Evolutionary conservation across 2,888 invertebrate species (phyloP).

Genomic region (Dendrolimus pini): DNA sequence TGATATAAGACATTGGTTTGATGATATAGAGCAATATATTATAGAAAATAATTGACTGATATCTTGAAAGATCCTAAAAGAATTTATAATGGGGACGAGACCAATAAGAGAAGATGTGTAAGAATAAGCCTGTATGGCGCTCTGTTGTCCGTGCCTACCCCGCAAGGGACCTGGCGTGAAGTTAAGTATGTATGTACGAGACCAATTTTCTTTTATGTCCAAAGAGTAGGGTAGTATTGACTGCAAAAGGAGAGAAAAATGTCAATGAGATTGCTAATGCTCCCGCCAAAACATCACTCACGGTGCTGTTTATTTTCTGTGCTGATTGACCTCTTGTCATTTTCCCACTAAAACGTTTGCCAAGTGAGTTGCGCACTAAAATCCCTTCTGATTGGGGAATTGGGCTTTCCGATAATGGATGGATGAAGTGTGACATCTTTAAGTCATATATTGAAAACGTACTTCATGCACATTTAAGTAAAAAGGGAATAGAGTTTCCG

Average conservation of each 20-base stretch:
- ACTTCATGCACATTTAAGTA: slow-evolving; percentile 13
- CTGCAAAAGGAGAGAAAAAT: slow-evolving; percentile 9
- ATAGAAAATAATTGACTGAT: not conserved
- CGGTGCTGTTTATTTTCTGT: slow-evolving; percentile 14
- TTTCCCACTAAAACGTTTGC: slow-evolving; percentile 18
- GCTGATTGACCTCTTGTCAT: slow-evolving; percentile 22
- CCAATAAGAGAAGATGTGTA: too few species aligned
- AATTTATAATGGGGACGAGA: slow-evolving; percentile 16
- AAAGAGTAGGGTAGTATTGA: slow-evolving; percentile 14
- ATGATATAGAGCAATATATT: too few species aligned
- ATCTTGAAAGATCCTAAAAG: slow-evolving; percentile 16
- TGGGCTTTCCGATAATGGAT: slow-evolving; percentile 17
- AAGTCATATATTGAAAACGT: slow-evolving; percentile 15
- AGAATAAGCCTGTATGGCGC: too few species aligned
- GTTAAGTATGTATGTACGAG: too few species aligned
- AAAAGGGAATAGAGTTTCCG: slow-evolving; percentile 12
- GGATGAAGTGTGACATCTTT: slow-evolving; percentile 17
- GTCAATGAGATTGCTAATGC: slow-evolving; percentile 12
- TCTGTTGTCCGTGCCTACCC: too few species aligned
- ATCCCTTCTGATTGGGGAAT: slow-evolving; percentile 17
- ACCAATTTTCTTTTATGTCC: slow-evolving; percentile 17
- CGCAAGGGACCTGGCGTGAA: too few species aligned
- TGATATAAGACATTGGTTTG: too few species aligned
- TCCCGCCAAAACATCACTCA: slow-evolving; percentile 9
- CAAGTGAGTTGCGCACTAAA: slow-evolving; percentile 10